Conservation (phyloP, 1,140 invertebrate genomes). For the Cepaea nemoralis region DNA sequence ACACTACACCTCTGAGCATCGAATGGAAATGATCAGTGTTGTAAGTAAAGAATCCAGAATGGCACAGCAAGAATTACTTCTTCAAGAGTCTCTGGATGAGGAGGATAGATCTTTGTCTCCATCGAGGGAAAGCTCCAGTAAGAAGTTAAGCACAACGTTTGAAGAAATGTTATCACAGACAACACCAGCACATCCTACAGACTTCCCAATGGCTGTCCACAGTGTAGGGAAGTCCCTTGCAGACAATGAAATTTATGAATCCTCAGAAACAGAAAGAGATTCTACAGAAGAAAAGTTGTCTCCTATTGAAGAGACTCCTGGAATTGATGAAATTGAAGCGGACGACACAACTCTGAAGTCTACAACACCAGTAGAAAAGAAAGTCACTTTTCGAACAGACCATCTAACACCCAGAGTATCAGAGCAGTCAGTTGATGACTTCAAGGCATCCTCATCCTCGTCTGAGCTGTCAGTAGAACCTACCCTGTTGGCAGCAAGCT, state of each 20-base stretch:
- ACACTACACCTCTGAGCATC: constrained; percentile 4
- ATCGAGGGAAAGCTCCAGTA: constrained; percentile 53
- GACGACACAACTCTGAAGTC: constrained; percentile 51
- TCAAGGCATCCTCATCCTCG: constrained; percentile 68
- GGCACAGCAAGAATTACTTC: constrained; percentile 64
- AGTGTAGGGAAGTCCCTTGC: constrained; percentile 58
- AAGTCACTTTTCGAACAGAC: constrained; percentile 65
- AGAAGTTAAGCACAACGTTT: constrained; percentile 50
- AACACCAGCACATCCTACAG: constrained; percentile 31
- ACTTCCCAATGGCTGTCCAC: constrained; percentile 61
- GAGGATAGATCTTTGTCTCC: constrained; percentile 64
- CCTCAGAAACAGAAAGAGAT: constrained; percentile 65
- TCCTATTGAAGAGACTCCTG: constrained; percentile 64
- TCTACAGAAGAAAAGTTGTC: constrained; percentile 66
- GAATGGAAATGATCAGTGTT: constrained; percentile 50
- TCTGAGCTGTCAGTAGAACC: constrained; percentile 68
- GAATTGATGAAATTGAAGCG: constrained; percentile 55
- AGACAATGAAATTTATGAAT: constrained; percentile 67
- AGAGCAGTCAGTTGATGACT: constrained; percentile 62
- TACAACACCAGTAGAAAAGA: constrained; percentile 52
- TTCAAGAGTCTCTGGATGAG: constrained; percentile 62
- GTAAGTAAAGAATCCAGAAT: constrained; percentile 63
- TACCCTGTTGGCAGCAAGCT: constrained; percentile 69
- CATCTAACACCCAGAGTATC: constrained; percentile 41
- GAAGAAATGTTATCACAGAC: constrained; percentile 42